A percentile compares a stretch with the other conserved stretches of the same genome.
These are phyloP conservation scores for Anthopleura xanthogrammica DNA, from an alignment of 92 coral and sea anemone genomes.

Conservation along the genomic window DNA sequence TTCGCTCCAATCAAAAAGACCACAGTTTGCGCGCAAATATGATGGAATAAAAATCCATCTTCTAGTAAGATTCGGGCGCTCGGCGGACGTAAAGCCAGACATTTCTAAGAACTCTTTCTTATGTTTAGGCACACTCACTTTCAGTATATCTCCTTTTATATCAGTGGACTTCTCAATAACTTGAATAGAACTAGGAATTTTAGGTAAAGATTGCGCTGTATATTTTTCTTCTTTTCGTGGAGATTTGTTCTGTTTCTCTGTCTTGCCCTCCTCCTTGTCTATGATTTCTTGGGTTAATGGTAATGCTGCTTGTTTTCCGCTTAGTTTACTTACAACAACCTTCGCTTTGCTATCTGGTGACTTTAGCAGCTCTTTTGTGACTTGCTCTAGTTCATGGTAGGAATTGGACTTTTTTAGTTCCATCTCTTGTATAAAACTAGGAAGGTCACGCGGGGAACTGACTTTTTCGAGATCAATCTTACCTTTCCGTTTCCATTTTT, in stretches of 20 bases:
- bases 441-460: neutral
- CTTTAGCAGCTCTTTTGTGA: neutral
- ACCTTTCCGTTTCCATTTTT: neutral
- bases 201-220: neutral
- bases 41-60: conserved; percentile 52
- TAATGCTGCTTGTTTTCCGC: neutral
- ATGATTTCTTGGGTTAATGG: neutral
- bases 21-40: conserved; percentile 34
- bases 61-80: neutral
- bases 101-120: conserved; percentile 6
- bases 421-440: neutral
- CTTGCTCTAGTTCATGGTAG: neutral
- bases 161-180: neutral
- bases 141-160: too few species aligned
- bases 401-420: neutral
- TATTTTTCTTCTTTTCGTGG: neutral
- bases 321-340: neutral
- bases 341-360: neutral
- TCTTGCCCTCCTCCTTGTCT: neutral
- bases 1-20: conserved; percentile 24
- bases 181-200: too few species aligned
- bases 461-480: neutral
- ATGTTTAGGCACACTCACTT: neutral
- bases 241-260: neutral
- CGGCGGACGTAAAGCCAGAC: neutral